Evolutionary conservation across 64 coral and sea anemone genomes (phyloP).

Genomic region (Porites lutea): DNA sequence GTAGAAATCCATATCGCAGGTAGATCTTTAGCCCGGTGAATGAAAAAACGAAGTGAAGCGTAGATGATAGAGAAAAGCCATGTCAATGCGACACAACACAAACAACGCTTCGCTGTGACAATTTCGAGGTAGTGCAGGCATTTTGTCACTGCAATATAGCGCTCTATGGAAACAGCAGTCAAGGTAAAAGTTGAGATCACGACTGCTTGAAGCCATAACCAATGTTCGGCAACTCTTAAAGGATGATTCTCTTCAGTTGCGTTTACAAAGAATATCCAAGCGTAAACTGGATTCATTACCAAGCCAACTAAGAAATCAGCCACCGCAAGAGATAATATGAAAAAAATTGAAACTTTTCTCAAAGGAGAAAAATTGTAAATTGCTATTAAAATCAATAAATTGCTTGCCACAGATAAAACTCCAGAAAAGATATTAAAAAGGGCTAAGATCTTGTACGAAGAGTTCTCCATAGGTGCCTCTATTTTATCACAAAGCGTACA

Average conservation of each 20-base stretch:
- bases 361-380: slow-evolving; percentile 26
- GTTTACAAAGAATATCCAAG: neutral
- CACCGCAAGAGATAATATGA: slow-evolving; percentile 36
- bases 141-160: slow-evolving; percentile 51
- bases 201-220: slow-evolving; percentile 53
- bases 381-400: slow-evolving; percentile 31
- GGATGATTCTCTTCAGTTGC: slow-evolving; percentile 29
- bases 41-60: neutral
- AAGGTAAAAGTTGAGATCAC: slow-evolving; percentile 60
- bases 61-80: slow-evolving; percentile 48
- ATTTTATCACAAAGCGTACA: neutral
- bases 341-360: slow-evolving; percentile 34
- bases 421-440: neutral
- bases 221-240: slow-evolving; percentile 24
- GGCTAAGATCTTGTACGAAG: slow-evolving; percentile 1
- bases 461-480: neutral
- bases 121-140: slow-evolving; percentile 36
- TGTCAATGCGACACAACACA: neutral
- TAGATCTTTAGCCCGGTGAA: neutral
- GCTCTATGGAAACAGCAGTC: slow-evolving; percentile 71
- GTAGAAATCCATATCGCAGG: slow-evolving; percentile 40
- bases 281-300: slow-evolving; percentile 46
- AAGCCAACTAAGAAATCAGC: slow-evolving; percentile 43
- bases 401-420: slow-evolving; percentile 15
- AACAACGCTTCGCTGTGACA: slow-evolving; percentile 34